Evolutionary conservation across 2,888 invertebrate species (phyloP).

Genomic region (Cancer borealis): DNA sequence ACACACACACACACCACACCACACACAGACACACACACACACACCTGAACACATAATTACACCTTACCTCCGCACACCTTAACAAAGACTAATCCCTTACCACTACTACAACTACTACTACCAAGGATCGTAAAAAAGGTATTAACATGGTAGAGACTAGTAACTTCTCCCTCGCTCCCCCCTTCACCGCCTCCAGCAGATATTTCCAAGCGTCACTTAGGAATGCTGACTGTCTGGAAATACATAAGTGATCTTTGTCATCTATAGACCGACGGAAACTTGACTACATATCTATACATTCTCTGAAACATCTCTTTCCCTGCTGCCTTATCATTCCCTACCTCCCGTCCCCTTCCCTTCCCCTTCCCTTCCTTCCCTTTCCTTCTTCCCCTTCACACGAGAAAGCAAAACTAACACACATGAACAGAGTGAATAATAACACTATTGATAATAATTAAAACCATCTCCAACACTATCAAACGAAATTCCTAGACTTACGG

Average conservation of each 20-base stretch:
- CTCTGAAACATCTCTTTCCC: neutral
- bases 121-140: neutral
- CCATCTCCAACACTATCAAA: too few species aligned
- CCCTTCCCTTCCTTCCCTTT: neutral
- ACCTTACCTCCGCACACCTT: neutral
- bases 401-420: neutral
- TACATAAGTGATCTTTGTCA: neutral
- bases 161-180: neutral
- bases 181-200: neutral
- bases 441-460: neutral
- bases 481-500: neutral
- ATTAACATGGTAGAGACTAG: neutral
- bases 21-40: neutral
- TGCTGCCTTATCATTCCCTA: neutral
- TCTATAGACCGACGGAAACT: neutral
- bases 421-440: neutral
- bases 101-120: neutral
- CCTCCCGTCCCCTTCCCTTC: neutral
- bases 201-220: neutral
- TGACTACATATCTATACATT: neutral
- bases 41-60: conserved; percentile 22
- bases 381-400: neutral
- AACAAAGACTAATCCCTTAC: neutral
- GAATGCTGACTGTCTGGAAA: neutral
- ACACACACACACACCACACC: neutral